Base-by-base conservation (phyloP, 2,888 invertebrate genomes). In the Pollenia griseotomentosa region DNA sequence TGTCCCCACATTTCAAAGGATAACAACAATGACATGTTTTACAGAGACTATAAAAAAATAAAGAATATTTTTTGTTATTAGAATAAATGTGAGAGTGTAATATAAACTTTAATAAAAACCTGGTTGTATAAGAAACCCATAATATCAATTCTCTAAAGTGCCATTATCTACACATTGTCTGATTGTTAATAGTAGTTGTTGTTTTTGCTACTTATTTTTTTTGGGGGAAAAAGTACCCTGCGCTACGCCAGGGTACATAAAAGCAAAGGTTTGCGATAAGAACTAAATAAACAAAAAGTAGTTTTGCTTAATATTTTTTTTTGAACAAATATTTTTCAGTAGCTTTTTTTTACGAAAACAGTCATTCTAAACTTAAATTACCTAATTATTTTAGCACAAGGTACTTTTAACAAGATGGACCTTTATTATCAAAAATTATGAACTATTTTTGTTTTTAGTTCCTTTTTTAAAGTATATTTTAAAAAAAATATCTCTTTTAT, bases 141-240 rank as follows among this genome's bases (percentile, higher is more conserved):
- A 70, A 59, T 74, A 79, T 53, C 66, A 80, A 70, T 66, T 85
- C 59, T 63, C 61, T 63, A 53, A 73, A 61, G 65, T 40, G 66
- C n/a, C 71, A 77, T 82, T 85, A 81, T 75, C 70, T 55, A 71
- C 77, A 85, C 63, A 59, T 80, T 80, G 80, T 74, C 16, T 77
- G 70, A 77, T 77, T 77, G 57, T 77, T 55, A 71, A 48, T 65
- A 80, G 53, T 14, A 66, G 42, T 46, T 33, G 59, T 57, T n/a
- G 3, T 48, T 42, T 23, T 8, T 66, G 14, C 46, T 61, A 6
- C 8, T 57, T 44, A 14, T 16, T 8, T 42, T 53, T 59, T 59
- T 42, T 16, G 19, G 59, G 40, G 9, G 0, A 51, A 14, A 63
- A 48, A n/a, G 16, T 53, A 44, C 53, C n/a, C 53, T 65, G 23